Base-by-base conservation (phyloP, 2,113 vertebrate species). In the Zingel zingel region DNA sequence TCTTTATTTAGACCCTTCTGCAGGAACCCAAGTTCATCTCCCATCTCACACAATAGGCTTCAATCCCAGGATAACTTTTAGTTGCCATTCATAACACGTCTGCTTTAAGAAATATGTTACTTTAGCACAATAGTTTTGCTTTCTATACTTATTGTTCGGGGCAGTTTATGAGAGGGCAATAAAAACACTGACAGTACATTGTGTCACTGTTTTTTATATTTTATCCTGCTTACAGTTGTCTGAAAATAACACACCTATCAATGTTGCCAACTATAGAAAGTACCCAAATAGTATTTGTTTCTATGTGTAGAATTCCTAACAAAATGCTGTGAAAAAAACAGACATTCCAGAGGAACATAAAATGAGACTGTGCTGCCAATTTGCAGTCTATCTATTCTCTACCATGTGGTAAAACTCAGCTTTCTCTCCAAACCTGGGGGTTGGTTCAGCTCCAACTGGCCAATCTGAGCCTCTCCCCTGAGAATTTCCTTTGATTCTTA, bases 401-500 rank as follows among this genome's bases (percentile, higher is more conserved):
- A 10, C 8, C 45, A 23, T 69, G 51, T 64, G 43, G 30, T 77
- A 39, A 62, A 84, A 74, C 14, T 83, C 63, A 58, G 65, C 57
- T 77, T 74, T 85, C 73, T 83, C 45, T 86, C 33, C 30, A 77
- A 74, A 89, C 67, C 58, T 33, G 3, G 11, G 43, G 16, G 21
- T 36, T 81, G 62, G 71, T 77, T 73, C 51, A 2, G 13, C 59
- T 83, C 88, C 82, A 87, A 63, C 36, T 4, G 50, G 83, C 75
- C 81, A 59, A 87, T 67, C 74, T 47, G 57, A 75, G 71, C 76
- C 77, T 74, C 76, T 84, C 84, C 86, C 75, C 23, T 25, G 67
- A 86, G 69, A 86, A 81, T 83, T 93, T 91, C 90, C 88, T 90
- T 72, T 72, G 63, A 86, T 90, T 91, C 86, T 87, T 88, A 69